Evolutionary conservation across 2,888 invertebrate species (phyloP).

Genomic region (Agrochola lota): DNA sequence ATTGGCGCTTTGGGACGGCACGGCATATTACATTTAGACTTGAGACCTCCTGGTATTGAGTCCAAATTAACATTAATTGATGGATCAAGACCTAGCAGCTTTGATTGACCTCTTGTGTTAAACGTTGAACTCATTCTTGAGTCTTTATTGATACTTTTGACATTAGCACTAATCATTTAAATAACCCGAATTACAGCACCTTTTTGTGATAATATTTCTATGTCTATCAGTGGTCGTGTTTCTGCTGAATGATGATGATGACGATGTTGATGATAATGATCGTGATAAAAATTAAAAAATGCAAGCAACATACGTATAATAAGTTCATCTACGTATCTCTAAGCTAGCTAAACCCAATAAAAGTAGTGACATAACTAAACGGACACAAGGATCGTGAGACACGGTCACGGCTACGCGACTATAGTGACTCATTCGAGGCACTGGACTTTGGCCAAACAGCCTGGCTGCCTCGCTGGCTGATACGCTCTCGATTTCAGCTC

Average conservation of each 20-base stretch:
- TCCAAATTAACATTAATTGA: conserved; percentile 29
- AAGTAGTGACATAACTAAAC: conserved; percentile 62
- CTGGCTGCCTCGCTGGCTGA: conserved; percentile 54
- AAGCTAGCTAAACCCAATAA: conserved; percentile 37
- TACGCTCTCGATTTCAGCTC: conserved; percentile 69
- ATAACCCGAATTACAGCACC: not conserved
- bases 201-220: not conserved
- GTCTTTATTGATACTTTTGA: not conserved
- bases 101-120: conserved; percentile 35
- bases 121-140: conserved; percentile 21
- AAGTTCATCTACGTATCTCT: not conserved
- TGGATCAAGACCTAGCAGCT: conserved; percentile 30
- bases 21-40: not conserved
- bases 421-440: conserved; percentile 63
- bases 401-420: conserved; percentile 65
- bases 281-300: not conserved
- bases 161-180: conserved; percentile 15
- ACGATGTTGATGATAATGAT: too few relatives aligned
- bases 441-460: conserved; percentile 65
- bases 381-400: conserved; percentile 63
- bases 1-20: not conserved
- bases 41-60: not conserved
- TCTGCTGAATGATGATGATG: too few relatives aligned
- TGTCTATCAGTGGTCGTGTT: too few relatives aligned
- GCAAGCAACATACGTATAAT: not conserved